Conservation (phyloP, 2,113 vertebrate genomes). For the Uria lomvia region DNA sequence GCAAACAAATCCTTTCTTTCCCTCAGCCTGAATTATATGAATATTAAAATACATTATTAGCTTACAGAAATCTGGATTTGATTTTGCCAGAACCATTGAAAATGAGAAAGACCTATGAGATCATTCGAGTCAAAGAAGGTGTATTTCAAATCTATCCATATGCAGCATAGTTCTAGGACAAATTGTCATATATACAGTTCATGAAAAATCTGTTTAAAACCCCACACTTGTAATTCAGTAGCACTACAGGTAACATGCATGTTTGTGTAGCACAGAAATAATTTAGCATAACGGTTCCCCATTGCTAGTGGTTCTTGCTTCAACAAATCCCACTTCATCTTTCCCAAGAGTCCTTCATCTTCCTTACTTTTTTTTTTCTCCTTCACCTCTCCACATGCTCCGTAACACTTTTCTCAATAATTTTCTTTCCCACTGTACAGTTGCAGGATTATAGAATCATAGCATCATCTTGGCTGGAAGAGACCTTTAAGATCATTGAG, state of each 20-base stretch:
- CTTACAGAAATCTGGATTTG: neutral
- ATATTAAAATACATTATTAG: neutral
- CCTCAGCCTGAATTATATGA: neutral
- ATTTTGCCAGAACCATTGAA: neutral
- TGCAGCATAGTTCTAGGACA: neutral
- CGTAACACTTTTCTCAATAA: neutral
- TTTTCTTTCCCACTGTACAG: neutral
- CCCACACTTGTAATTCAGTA: neutral
- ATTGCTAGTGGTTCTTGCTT: neutral
- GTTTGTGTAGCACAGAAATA: neutral
- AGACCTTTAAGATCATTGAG: neutral
- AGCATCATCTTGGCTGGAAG: neutral
- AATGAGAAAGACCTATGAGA: neutral
- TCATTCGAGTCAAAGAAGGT: neutral
- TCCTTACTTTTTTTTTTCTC: neutral
- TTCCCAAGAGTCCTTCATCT: neutral
- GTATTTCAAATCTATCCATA: neutral
- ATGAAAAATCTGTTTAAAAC: neutral
- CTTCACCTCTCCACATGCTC: neutral
- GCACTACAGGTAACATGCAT: neutral
- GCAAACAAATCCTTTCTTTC: neutral
- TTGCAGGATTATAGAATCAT: neutral
- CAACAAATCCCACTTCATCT: neutral
- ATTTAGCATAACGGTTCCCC: neutral
- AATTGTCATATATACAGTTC: neutral